phyloP scores from a whole-genome alignment of 2,797 vertebrate genomes.

The Chanos chanos region DNA sequence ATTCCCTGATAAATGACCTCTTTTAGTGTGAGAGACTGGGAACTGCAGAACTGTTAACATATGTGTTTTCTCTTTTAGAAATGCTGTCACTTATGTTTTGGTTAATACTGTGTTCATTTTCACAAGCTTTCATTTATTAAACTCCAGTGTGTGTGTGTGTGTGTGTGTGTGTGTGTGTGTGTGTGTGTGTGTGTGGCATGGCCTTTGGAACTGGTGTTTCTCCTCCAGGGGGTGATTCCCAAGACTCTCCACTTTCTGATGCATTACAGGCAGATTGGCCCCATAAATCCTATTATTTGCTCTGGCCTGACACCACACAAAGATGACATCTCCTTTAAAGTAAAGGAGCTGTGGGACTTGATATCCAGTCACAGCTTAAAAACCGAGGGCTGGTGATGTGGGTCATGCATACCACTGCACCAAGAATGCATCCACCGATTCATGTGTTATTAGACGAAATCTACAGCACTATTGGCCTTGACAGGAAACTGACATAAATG shows the following conservation, averaged over 20 bases:
- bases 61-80: conserved; percentile 66
- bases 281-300: conserved; percentile 77
- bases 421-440: neutral
- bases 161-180: conserved; percentile 25
- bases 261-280: conserved; percentile 74
- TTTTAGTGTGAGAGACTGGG: neutral
- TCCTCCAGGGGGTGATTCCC: conserved; percentile 39
- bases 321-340: conserved; percentile 77
- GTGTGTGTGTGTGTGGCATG: conserved; percentile 29
- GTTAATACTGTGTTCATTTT: conserved; percentile 67
- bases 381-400: conserved; percentile 61
- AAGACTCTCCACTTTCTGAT: conserved; percentile 70
- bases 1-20: conserved; percentile 3
- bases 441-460: neutral
- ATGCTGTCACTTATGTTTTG: conserved; percentile 53
- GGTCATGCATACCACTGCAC: conserved; percentile 15
- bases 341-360: conserved; percentile 56
- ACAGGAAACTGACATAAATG: too few species aligned
- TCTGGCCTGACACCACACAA: conserved; percentile 71
- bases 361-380: conserved; percentile 68
- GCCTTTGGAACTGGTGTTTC: conserved; percentile 34
- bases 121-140: conserved; percentile 65
- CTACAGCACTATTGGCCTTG: too few species aligned
- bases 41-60: conserved; percentile 63
- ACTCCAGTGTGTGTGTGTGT: conserved; percentile 26